Percentiles rank a stretch among this genome's conserved stretches.
Evolutionary conservation across 2,113 vertebrate species (phyloP).

Genomic region (Plestiodon gilberti): DNA sequence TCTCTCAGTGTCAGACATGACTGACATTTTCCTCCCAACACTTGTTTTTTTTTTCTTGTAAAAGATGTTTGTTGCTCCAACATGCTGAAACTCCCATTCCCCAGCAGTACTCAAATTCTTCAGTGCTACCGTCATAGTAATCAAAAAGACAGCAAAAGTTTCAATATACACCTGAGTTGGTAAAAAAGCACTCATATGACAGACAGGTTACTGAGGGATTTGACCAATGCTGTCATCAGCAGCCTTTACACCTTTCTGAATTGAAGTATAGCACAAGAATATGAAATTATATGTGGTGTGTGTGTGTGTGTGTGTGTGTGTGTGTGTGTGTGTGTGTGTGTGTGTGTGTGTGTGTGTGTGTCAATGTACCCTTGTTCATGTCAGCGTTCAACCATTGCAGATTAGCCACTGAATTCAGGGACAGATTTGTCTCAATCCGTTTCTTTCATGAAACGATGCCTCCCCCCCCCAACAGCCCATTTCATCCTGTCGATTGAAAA

Average conservation of each 20-base stretch:
- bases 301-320: too few relatives aligned
- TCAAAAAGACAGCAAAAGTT: background rate
- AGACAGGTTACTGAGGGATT: background rate
- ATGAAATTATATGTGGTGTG: too few relatives aligned
- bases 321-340: too few relatives aligned
- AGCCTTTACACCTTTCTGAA: background rate
- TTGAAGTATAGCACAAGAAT: background rate
- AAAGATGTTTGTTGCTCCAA: constrained; percentile 57
- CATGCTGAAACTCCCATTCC: constrained; percentile 48
- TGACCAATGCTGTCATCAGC: background rate
- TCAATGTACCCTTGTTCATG: background rate
- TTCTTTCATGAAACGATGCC: background rate
- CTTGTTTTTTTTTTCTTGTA: constrained; percentile 56
- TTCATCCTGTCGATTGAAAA: background rate
- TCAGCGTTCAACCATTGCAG: background rate
- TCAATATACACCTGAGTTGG: constrained; percentile 34
- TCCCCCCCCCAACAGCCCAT: background rate
- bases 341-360: too few relatives aligned
- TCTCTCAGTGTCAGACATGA: constrained; percentile 42
- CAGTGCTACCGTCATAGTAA: constrained; percentile 14
- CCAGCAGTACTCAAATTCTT: constrained; percentile 55
- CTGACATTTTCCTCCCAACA: constrained; percentile 51
- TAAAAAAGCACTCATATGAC: constrained; percentile 11
- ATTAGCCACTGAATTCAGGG: background rate
- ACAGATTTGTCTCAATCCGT: background rate